These are phyloP conservation scores for Australoheros facetus DNA, from an alignment of 2,797 vertebrate genomes.

Conservation along the genomic window DNA sequence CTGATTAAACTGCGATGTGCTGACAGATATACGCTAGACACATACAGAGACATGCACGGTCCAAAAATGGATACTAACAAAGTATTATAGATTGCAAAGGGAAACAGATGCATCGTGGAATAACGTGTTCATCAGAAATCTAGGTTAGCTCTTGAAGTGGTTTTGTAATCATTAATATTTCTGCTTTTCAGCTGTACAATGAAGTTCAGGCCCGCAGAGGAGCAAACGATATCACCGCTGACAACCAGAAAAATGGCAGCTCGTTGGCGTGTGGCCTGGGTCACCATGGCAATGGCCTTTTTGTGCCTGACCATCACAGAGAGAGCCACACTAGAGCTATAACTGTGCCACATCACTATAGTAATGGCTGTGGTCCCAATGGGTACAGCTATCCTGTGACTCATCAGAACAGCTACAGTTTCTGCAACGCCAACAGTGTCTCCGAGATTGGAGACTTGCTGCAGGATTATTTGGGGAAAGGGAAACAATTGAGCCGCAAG, in stretches of 20 bases:
- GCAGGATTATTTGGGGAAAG: conserved; percentile 78
- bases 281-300: conserved; percentile 51
- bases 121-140: conserved; percentile 44
- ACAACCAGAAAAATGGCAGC: conserved; percentile 69
- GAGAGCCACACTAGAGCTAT: conserved; percentile 38
- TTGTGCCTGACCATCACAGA: conserved; percentile 32
- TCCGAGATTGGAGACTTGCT: conserved; percentile 78
- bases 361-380: conserved; percentile 42
- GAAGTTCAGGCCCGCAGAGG: conserved; percentile 93
- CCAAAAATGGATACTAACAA: conserved; percentile 64
- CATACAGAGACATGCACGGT: conserved; percentile 25
- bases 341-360: conserved; percentile 47
- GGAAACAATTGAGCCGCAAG: conserved; percentile 68
- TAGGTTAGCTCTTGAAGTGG: conserved; percentile 22
- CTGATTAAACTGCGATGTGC: conserved; percentile 68
- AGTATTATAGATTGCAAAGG: conserved; percentile 33
- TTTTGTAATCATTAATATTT: conserved; percentile 26
- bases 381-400: conserved; percentile 53
- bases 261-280: conserved; percentile 63
- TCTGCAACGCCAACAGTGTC: conserved; percentile 55
- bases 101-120: conserved; percentile 40
- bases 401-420: conserved; percentile 60
- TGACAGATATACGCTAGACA: conserved; percentile 58
- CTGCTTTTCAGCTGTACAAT: conserved; percentile 88
- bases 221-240: conserved; percentile 74